These are phyloP conservation scores for Danionella dracula DNA, from an alignment of 2,797 vertebrate species.

Conservation along the genomic window DNA sequence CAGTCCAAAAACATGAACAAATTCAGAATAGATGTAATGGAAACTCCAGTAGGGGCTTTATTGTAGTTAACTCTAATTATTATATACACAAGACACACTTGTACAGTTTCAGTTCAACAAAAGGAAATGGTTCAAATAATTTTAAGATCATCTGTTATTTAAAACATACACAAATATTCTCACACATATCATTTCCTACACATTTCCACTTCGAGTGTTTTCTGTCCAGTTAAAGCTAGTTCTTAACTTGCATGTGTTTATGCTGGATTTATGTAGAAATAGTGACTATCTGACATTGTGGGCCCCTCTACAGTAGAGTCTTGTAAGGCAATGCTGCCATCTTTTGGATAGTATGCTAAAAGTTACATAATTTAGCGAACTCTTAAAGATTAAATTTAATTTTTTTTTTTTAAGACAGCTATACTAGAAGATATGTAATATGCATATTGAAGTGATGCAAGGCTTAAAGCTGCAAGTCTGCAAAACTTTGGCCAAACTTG, in stretches of 20 bases:
- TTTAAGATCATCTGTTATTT: no score
- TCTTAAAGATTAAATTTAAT: no score
- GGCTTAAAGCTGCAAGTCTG: no score
- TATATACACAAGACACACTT: no score
- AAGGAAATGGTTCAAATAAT: no score
- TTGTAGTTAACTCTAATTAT: no score
- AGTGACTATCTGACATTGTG: neutral
- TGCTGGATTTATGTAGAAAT: neutral
- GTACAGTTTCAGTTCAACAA: no score
- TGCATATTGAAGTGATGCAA: no score
- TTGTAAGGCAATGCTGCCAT: constrained; percentile 40
- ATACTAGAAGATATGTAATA: no score
- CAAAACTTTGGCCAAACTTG: no score
- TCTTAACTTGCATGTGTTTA: neutral
- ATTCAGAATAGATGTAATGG: neutral
- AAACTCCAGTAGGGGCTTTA: neutral
- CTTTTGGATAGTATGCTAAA: constrained; percentile 37
- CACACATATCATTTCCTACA: neutral
- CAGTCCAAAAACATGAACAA: constrained; percentile 20
- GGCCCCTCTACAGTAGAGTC: neutral
- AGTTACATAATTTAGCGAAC: no score
- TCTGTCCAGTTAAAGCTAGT: neutral
- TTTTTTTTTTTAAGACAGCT: no score
- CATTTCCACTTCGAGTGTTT: constrained; percentile 1
- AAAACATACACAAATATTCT: neutral